Evolutionary conservation across 2,888 invertebrate species (phyloP).

Genomic region (Terebella lapidaria): DNA sequence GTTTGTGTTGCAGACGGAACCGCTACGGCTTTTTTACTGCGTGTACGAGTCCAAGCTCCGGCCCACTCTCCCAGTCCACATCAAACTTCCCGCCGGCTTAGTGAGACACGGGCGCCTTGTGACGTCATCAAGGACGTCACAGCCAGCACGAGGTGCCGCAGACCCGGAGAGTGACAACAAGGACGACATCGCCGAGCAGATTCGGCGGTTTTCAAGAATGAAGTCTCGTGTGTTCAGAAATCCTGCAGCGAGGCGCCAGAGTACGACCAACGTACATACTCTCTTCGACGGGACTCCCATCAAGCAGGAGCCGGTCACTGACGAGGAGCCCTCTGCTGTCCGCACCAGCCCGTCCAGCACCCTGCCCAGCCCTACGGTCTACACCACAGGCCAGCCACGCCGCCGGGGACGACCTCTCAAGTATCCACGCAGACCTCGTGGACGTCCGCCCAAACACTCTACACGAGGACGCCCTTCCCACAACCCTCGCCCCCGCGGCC

Average conservation of each 20-base stretch:
- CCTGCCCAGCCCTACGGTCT: too few species aligned
- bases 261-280: too few species aligned
- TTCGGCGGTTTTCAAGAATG: neutral
- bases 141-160: neutral
- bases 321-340: neutral
- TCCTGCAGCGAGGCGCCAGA: neutral
- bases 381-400: too few species aligned
- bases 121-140: neutral
- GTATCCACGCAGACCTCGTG: too few species aligned
- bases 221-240: neutral
- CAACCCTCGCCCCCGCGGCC: too few species aligned
- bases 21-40: neutral
- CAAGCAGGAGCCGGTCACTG: neutral
- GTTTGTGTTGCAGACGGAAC: neutral
- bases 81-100: neutral
- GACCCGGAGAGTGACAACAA: neutral
- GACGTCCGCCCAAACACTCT: too few species aligned
- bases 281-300: too few species aligned
- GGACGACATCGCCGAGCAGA: neutral
- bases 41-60: neutral
- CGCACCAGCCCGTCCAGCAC: neutral
- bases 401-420: too few species aligned
- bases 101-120: neutral
- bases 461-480: too few species aligned
- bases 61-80: neutral